phyloP scores from a whole-genome alignment of 2,113 vertebrate species.

The Anolis carolinensis region DNA sequence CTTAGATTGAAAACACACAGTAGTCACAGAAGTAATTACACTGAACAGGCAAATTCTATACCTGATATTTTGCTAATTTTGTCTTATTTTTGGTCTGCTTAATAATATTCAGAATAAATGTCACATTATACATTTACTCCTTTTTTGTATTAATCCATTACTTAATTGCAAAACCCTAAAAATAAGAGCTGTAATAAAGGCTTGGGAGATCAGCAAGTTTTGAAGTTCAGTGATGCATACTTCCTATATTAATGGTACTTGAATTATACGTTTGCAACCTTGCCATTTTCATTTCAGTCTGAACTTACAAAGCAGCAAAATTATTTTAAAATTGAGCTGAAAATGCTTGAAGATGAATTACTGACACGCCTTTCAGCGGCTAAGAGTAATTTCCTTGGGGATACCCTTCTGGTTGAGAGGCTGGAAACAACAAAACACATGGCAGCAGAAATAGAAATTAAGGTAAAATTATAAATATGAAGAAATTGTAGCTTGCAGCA shows the following conservation, averaged over 20 bases:
- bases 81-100: constrained; percentile 9
- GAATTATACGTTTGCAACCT: constrained; percentile 64
- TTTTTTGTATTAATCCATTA: constrained; percentile 32
- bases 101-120: constrained; percentile 29
- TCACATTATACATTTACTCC: constrained; percentile 45
- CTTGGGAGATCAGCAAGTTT: constrained; percentile 41
- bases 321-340: constrained; percentile 86
- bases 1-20: not conserved
- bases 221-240: constrained; percentile 48
- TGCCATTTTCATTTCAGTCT: constrained; percentile 68
- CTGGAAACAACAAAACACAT: constrained; percentile 83
- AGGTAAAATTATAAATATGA: constrained; percentile 66
- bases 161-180: constrained; percentile 51
- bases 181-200: constrained; percentile 33
- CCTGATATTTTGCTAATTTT: constrained; percentile 12
- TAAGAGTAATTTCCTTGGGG: constrained; percentile 79
- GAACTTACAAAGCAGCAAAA: constrained; percentile 83
- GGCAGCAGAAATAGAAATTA: constrained; percentile 79
- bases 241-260: constrained; percentile 62
- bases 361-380: constrained; percentile 75
- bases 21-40: not conserved
- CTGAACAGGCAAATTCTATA: constrained; percentile 13
- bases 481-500: constrained; percentile 15
- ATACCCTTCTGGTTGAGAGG: constrained; percentile 80
- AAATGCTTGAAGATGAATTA: constrained; percentile 83